phyloP scores from a whole-genome alignment of 2,797 vertebrate species.

The Hapalemur alaotrensis region DNA sequence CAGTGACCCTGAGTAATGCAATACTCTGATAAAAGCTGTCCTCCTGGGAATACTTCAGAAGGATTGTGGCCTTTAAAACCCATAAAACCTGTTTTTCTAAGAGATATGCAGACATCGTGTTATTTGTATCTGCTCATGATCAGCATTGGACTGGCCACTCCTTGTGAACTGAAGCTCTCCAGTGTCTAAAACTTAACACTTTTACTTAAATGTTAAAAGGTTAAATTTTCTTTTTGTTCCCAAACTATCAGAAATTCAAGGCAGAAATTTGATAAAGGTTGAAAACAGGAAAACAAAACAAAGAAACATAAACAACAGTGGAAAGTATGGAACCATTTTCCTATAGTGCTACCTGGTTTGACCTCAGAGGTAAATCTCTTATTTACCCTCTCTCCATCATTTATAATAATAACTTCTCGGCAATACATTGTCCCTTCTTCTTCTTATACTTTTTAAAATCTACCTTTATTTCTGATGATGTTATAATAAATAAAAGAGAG shows the following conservation, averaged over 20 bases:
- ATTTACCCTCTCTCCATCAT: background rate
- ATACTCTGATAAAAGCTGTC: constrained; percentile 33
- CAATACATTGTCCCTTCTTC: background rate
- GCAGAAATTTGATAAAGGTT: constrained; percentile 23
- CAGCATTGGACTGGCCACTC: background rate
- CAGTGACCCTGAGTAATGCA: constrained; percentile 11
- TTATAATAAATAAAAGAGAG: background rate
- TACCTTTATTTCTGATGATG: background rate
- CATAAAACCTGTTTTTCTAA: constrained; percentile 47
- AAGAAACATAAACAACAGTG: background rate
- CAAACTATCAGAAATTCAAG: background rate
- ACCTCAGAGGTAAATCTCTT: background rate
- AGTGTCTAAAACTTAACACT: background rate
- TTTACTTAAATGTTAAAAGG: background rate
- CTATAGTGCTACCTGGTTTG: background rate
- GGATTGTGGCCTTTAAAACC: constrained; percentile 18
- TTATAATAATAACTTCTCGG: background rate
- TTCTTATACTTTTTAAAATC: background rate
- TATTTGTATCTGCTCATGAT: background rate
- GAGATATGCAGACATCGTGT: background rate
- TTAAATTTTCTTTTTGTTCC: constrained; percentile 7
- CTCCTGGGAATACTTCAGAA: constrained; percentile 37
- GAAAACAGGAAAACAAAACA: constrained; percentile 50
- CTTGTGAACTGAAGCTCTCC: background rate
- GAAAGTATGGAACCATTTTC: background rate